phyloP scores from a whole-genome alignment of 2,888 invertebrate genomes.

The Marasmarcha lunaedactyla region DNA sequence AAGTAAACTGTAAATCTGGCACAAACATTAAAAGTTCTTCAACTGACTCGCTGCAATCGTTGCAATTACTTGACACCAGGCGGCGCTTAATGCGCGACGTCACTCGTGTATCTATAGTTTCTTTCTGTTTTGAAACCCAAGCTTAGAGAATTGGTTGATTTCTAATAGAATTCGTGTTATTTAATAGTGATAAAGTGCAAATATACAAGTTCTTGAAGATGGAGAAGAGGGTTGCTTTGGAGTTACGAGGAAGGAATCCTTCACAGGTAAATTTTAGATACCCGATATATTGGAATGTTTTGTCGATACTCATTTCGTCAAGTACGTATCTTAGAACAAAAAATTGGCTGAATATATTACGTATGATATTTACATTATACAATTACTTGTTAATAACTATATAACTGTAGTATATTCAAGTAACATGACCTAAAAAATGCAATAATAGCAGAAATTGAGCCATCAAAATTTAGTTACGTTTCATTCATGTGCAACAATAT shows the following conservation, averaged over 20 bases:
- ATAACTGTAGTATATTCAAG: too few relatives aligned
- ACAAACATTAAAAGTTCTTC: conserved; percentile 19
- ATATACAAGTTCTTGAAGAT: conserved; percentile 60
- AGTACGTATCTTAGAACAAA: conserved; percentile 35
- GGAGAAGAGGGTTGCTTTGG: conserved; percentile 96
- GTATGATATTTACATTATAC: too few relatives aligned
- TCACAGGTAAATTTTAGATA: conserved; percentile 81
- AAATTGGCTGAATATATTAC: conserved; percentile 9
- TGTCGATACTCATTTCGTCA: conserved; percentile 66
- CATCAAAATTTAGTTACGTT: conserved; percentile 42
- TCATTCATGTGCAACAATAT: conserved; percentile 45
- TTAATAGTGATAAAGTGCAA: conserved; percentile 42
- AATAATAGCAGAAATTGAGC: neutral
- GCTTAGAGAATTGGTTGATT: conserved; percentile 61
- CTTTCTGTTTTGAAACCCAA: conserved; percentile 73
- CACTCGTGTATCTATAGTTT: conserved; percentile 69
- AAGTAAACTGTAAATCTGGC: too few relatives aligned
- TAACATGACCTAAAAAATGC: too few relatives aligned
- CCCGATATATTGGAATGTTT: conserved; percentile 61
- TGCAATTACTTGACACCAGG: conserved; percentile 39
- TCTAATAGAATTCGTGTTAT: conserved; percentile 41
- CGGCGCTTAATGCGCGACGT: conserved; percentile 59
- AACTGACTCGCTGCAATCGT: conserved; percentile 39
- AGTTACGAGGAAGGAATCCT: conserved; percentile 91
- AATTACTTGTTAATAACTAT: too few relatives aligned